Conservation (phyloP, 2,113 vertebrate species). For the Notothenia coriiceps region DNA sequence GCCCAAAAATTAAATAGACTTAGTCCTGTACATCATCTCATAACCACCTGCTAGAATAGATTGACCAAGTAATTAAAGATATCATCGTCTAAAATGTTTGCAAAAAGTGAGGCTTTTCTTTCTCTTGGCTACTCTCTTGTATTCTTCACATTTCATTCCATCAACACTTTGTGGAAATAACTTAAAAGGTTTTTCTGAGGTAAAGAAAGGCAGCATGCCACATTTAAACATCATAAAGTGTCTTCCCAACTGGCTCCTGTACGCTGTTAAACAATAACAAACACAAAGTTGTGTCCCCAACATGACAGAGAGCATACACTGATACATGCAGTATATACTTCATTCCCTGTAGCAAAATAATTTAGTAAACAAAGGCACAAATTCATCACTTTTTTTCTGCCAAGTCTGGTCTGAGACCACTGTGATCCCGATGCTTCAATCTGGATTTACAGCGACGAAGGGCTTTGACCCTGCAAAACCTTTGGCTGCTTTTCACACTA, state of each 20-base stretch:
- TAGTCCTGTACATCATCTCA: constrained; percentile 36
- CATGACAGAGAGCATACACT: constrained; percentile 37
- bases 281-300: neutral
- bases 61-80: neutral
- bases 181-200: constrained; percentile 34
- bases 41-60: constrained; percentile 29
- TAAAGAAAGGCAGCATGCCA: constrained; percentile 65
- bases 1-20: constrained; percentile 44
- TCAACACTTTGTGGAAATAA: neutral
- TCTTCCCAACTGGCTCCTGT: constrained; percentile 2
- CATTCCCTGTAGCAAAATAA: constrained; percentile 25
- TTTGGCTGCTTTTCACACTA: constrained; percentile 28
- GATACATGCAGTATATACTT: constrained; percentile 45
- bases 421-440: constrained; percentile 25
- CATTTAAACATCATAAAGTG: constrained; percentile 33
- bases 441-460: constrained; percentile 23
- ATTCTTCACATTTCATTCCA: constrained; percentile 24
- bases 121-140: neutral
- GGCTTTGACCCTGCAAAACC: constrained; percentile 50
- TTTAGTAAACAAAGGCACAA: constrained; percentile 75
- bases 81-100: too few species aligned
- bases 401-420: constrained; percentile 54
- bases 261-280: constrained; percentile 7
- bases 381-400: constrained; percentile 39
- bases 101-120: neutral